Conservation (phyloP, 2,797 vertebrate species). For the Sphenopsis melanotis region DNA sequence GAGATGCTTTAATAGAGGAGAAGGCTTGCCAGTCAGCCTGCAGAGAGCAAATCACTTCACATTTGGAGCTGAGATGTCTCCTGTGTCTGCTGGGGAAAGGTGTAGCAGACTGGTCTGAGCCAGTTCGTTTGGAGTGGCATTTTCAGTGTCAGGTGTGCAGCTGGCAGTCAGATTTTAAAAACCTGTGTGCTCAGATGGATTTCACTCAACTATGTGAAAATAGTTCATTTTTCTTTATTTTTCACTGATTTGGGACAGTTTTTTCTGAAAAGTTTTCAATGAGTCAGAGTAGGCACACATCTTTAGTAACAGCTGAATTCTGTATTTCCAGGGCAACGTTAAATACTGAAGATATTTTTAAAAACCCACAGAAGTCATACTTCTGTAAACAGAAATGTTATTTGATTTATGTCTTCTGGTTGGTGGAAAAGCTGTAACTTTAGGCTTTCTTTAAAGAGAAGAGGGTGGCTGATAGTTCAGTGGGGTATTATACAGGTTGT, state of each 20-base stretch:
- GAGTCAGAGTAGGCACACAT: neutral
- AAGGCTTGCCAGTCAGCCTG: neutral
- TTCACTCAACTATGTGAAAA: neutral
- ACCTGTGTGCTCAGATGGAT: neutral
- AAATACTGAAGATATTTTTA: neutral
- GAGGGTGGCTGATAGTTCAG: neutral
- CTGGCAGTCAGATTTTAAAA: neutral
- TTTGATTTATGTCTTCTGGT: neutral
- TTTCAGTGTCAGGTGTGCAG: neutral
- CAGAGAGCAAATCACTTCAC: neutral
- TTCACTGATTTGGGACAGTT: neutral
- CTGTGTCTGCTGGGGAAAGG: neutral
- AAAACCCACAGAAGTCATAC: neutral
- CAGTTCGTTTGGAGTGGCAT: neutral
- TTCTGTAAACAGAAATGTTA: neutral
- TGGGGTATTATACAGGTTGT: neutral
- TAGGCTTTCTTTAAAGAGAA: neutral
- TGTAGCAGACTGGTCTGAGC: neutral
- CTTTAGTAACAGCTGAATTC: neutral
- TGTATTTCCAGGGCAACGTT: neutral
- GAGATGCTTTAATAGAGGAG: neutral
- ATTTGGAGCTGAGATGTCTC: neutral
- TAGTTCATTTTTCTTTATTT: neutral
- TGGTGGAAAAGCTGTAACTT: neutral
- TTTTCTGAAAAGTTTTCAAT: neutral